These are phyloP conservation scores for Paramisgurnus dabryanus DNA, from an alignment of 2,113 vertebrate species.

Conservation along the genomic window DNA sequence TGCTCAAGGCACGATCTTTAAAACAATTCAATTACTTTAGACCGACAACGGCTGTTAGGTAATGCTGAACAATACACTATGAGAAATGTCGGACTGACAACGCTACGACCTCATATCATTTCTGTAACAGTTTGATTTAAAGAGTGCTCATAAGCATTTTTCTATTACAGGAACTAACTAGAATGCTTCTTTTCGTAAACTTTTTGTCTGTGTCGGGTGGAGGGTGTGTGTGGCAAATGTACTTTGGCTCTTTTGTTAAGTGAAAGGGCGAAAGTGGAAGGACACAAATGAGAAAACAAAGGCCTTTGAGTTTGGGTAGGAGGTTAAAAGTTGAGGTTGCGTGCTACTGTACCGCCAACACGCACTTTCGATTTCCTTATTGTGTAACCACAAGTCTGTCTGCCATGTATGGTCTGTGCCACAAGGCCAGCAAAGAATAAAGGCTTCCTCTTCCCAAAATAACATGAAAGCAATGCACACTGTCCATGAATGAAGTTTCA, in stretches of 20 bases:
- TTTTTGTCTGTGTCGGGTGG: background rate
- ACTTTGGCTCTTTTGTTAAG: background rate
- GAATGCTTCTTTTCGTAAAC: background rate
- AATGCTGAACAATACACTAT: too few relatives aligned
- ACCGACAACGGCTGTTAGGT: background rate
- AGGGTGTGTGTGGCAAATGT: background rate
- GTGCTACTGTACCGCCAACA: slow-evolving; percentile 28
- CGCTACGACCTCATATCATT: too few relatives aligned
- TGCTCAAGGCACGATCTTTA: background rate
- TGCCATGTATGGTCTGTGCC: slow-evolving; percentile 18
- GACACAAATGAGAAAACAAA: background rate
- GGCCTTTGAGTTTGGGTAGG: background rate
- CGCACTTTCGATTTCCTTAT: slow-evolving; percentile 47
- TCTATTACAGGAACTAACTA: background rate
- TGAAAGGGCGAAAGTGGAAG: background rate
- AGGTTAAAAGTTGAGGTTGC: slow-evolving; percentile 48
- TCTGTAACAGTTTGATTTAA: background rate
- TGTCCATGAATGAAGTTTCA: background rate
- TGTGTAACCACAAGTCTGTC: slow-evolving; percentile 32
- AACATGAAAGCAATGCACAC: background rate
- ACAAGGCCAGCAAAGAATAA: background rate
- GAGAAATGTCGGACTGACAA: too few relatives aligned
- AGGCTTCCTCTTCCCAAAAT: slow-evolving; percentile 45
- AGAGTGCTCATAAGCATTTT: background rate
- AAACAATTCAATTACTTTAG: slow-evolving; percentile 10